Percentiles rank a stretch among this genome's conserved stretches.
These are phyloP conservation scores for Triplophysa siluroides DNA, from an alignment of 2,113 vertebrate species.

Conservation along the genomic window DNA sequence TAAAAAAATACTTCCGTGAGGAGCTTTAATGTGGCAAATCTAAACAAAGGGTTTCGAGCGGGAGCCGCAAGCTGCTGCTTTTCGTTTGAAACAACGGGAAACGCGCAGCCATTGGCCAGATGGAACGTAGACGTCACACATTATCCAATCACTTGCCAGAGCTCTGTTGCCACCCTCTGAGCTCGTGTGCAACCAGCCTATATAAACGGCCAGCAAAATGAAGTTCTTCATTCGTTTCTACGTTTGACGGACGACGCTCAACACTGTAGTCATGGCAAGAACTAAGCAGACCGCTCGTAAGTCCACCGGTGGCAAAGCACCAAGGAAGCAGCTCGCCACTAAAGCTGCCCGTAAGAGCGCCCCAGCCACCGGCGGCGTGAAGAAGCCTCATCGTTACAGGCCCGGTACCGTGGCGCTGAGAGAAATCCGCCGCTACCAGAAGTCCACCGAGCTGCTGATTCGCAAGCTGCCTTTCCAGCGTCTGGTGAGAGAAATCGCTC, in stretches of 20 bases:
- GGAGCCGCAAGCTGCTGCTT: too few species aligned
- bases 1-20: too few species aligned
- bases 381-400: constrained; percentile 44
- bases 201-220: not conserved
- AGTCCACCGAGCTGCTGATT: constrained; percentile 48
- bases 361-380: constrained; percentile 40
- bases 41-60: too few species aligned
- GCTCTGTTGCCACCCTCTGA: too few species aligned
- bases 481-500: constrained; percentile 46
- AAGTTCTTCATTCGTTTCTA: too few species aligned
- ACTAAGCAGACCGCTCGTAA: constrained; percentile 50
- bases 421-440: constrained; percentile 43
- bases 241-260: not conserved
- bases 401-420: constrained; percentile 39
- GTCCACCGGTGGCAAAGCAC: constrained; percentile 16
- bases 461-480: constrained; percentile 47
- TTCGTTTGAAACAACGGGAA: too few species aligned
- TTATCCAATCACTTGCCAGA: too few species aligned
- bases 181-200: too few species aligned
- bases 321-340: constrained; percentile 21
- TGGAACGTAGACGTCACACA: not conserved
- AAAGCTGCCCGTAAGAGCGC: constrained; percentile 34
- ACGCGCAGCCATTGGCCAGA: too few species aligned
- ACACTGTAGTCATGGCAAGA: too few species aligned
- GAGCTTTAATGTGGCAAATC: too few species aligned